A percentile compares a stretch with the other conserved stretches of the same genome.
These are phyloP conservation scores for Platycercus adscitus DNA, from an alignment of 2,113 vertebrate genomes.

Conservation along the genomic window DNA sequence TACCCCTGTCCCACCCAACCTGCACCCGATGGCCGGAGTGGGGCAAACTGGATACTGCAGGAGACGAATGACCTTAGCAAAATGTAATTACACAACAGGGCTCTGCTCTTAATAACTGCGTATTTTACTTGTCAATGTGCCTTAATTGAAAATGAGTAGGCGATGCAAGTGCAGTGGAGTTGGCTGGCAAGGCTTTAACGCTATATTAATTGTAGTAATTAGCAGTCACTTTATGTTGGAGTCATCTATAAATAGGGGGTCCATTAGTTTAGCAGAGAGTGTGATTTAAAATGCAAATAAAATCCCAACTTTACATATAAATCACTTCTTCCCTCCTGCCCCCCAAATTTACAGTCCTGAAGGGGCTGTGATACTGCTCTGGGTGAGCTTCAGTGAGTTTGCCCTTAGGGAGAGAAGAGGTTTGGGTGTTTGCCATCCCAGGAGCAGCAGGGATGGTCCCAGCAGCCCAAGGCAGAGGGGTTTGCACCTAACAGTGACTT, in stretches of 20 bases:
- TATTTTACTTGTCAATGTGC: constrained; percentile 78
- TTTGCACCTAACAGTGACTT: background rate
- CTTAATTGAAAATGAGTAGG: constrained; percentile 84
- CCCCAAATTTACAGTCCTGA: background rate
- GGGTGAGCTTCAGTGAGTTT: background rate
- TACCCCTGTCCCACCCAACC: background rate
- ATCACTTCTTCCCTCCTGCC: constrained; percentile 38
- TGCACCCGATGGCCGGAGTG: background rate
- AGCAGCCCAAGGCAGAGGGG: background rate
- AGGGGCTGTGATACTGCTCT: background rate
- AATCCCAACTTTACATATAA: constrained; percentile 63
- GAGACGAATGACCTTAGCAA: constrained; percentile 73
- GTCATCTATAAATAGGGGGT: constrained; percentile 83
- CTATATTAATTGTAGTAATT: constrained; percentile 86
- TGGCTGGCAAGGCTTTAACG: constrained; percentile 76
- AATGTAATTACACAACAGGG: constrained; percentile 76
- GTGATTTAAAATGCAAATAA: constrained; percentile 82
- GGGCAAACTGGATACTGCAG: constrained; percentile 1
- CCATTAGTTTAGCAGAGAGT: constrained; percentile 75
- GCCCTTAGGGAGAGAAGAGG: background rate
- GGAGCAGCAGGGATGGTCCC: background rate
- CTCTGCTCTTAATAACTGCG: constrained; percentile 74
- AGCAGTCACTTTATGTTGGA: constrained; percentile 83
- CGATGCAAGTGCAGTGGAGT: constrained; percentile 74
- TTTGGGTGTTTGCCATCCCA: rapidly evolving